phyloP scores from a whole-genome alignment of 2,888 invertebrate species.

The Salticus scenicus region DNA sequence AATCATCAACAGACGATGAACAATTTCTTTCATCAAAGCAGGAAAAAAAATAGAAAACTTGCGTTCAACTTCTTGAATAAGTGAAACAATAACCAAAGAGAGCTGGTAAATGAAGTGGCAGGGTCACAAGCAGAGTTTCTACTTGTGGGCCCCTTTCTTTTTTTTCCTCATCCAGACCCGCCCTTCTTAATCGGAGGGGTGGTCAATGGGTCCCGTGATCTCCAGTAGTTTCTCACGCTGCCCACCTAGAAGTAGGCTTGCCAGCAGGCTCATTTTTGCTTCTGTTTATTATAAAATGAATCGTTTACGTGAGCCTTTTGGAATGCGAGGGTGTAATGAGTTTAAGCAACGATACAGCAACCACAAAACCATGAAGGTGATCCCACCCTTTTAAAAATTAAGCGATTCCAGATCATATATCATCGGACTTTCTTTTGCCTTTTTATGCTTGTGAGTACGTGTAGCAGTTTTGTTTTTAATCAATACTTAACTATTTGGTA shows the following conservation, averaged over 20 bases:
- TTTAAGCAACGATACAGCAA: no score
- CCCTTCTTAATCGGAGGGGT: conserved; percentile 28
- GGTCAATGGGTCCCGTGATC: conserved; percentile 15
- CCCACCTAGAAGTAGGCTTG: background rate
- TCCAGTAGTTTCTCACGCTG: conserved; percentile 7
- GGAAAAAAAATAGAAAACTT: background rate
- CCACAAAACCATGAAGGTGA: no score
- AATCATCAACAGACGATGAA: conserved; percentile 18
- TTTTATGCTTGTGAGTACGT: no score
- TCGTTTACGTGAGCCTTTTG: background rate
- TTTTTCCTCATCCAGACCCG: no score
- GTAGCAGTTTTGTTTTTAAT: no score
- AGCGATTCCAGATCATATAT: no score
- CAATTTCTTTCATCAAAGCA: background rate
- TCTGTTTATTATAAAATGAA: background rate
- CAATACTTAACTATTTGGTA: no score
- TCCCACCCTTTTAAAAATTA: no score
- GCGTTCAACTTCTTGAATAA: conserved; percentile 4
- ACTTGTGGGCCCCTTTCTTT: background rate
- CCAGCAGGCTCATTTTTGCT: background rate
- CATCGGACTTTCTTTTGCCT: no score
- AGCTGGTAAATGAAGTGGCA: conserved; percentile 16
- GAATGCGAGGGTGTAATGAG: background rate
- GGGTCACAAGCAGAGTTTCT: background rate
- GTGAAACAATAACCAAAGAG: conserved; percentile 20